Evolutionary conservation across 2,113 vertebrate species (phyloP).

Genomic region (Periophthalmus modestus): DNA sequence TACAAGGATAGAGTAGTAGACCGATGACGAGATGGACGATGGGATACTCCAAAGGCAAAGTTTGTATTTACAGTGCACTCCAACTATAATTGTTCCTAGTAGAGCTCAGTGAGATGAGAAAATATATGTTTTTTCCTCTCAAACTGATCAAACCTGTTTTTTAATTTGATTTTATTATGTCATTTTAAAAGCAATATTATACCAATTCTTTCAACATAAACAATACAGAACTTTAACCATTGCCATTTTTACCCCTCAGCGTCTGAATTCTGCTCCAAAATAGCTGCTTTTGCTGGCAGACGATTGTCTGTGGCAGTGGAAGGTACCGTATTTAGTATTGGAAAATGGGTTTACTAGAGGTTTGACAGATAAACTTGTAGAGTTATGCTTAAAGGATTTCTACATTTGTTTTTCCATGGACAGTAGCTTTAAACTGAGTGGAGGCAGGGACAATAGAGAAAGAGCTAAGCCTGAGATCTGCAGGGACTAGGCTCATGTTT

Average conservation of each 20-base stretch:
- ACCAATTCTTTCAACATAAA: too few relatives aligned
- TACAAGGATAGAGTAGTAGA: slow-evolving; percentile 27
- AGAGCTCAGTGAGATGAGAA: too few relatives aligned
- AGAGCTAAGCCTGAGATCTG: slow-evolving; percentile 48
- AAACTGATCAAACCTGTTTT: too few relatives aligned
- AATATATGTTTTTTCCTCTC: too few relatives aligned
- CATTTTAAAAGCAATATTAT: too few relatives aligned
- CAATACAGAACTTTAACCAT: too few relatives aligned
- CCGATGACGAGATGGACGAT: slow-evolving; percentile 28
- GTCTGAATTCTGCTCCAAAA: too few relatives aligned
- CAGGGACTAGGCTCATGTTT: slow-evolving; percentile 62
- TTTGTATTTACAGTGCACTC: slow-evolving; percentile 1
- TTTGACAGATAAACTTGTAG: neutral
- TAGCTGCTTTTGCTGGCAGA: too few relatives aligned
- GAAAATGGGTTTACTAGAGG: slow-evolving; percentile 42
- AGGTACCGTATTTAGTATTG: neutral
- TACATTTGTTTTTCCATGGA: slow-evolving; percentile 13
- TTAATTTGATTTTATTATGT: too few relatives aligned
- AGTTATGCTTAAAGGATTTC: neutral
- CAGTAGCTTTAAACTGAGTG: slow-evolving; percentile 21
- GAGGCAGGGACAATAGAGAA: slow-evolving; percentile 38
- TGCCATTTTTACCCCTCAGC: too few relatives aligned
- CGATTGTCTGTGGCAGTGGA: too few relatives aligned
- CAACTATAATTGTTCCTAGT: neutral
- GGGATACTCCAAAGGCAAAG: slow-evolving; percentile 23